Evolutionary conservation across 1,140 invertebrate genomes (phyloP).

Genomic region (Hormaphis cornu): DNA sequence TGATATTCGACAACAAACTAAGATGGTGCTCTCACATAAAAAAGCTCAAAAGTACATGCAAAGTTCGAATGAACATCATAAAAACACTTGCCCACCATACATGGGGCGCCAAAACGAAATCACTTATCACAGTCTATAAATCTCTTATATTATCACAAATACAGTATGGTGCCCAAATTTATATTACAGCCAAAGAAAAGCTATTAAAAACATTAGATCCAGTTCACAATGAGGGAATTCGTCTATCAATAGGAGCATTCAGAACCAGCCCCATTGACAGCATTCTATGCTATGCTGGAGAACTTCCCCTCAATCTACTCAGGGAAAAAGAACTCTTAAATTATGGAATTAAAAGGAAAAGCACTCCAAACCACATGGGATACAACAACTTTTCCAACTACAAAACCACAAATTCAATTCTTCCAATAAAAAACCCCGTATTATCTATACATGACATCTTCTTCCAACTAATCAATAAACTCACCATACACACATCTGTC

Average conservation of each 20-base stretch:
- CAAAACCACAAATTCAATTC: neutral
- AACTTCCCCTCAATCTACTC: neutral
- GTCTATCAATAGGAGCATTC: neutral
- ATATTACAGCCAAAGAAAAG: neutral
- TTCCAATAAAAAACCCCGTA: neutral
- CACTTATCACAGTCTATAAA: neutral
- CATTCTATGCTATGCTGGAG: neutral
- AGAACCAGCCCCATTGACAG: neutral
- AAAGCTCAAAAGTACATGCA: neutral
- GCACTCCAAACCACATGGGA: neutral
- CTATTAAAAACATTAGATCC: neutral
- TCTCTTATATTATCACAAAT: neutral
- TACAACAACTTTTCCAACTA: neutral
- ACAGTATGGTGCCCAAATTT: neutral
- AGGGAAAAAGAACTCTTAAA: neutral
- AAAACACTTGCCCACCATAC: neutral
- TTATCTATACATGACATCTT: neutral
- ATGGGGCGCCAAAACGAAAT: neutral
- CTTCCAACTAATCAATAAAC: too few species aligned
- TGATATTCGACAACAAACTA: neutral
- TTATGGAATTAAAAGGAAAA: neutral
- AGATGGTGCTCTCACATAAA: neutral
- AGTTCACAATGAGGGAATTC: neutral
- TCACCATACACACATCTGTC: neutral
- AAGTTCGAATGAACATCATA: neutral